Evolutionary conservation across 2,113 vertebrate genomes (phyloP), one percentile per base, ranked within the genome.

Genomic region (Cololabis saira): DNA sequence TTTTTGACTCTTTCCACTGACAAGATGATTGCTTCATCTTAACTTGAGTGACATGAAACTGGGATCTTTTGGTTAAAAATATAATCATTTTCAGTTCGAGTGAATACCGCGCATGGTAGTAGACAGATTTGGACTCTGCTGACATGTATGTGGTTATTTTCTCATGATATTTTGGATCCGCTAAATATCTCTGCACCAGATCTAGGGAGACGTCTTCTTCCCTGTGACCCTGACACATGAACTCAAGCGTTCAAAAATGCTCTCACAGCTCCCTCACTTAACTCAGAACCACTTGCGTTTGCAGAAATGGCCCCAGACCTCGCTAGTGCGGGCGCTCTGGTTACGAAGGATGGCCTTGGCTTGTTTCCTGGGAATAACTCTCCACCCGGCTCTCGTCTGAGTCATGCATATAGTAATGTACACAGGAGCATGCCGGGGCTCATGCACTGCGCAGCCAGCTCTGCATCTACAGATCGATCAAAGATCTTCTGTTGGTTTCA

Each of bases 191-290:
- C 40, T 50, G 18, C 17, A 17, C 33, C 54, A 53, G 19, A 69
- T 74, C 52, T 21, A 24, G 18, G 42, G 74, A 5, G 56, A 51
- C 66, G 7, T 56, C 49, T 19, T 67, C 62, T 27, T 64, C 41
- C 49, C 56, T 57, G 9, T 48, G 61, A 56, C 61, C 59, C 48
- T 47, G 15, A 48, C 52, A 82, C 49, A 67, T 58, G 71, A 80
- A 80, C 74, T 72, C 8, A 12, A 18, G 16, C 40, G 37, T 66
- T 56, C 62, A 74, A 78, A 62, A 87, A 84, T 57, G 78, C 71
- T 71, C 60, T 71, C 64, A 24, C 24, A 77, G 15, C 54, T 64
- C 71, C 15, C 45, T 0, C 5, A 51, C 71, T 64, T 40, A 5
- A 30, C 56, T 68, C 69, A 42, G 68, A 82, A 80, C 48, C 67